These are phyloP conservation scores for Salvelinus fontinalis DNA, from an alignment of 2,113 vertebrate species.

Conservation along the genomic window DNA sequence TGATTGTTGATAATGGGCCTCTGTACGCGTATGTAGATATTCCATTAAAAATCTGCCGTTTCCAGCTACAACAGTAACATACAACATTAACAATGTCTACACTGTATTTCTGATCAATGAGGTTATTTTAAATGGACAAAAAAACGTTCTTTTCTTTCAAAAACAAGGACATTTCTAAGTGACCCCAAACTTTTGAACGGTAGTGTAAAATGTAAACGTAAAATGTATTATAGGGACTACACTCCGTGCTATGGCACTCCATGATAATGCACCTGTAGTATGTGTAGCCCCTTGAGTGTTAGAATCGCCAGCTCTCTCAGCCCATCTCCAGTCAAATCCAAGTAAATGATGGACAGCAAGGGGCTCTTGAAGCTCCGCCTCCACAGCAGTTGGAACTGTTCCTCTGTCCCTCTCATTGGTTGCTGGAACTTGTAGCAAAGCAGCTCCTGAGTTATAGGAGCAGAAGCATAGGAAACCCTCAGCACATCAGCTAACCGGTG, in stretches of 20 bases:
- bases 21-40: too few relatives aligned
- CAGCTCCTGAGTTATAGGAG: slow-evolving; percentile 76
- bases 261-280: slow-evolving; percentile 79
- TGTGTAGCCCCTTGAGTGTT: slow-evolving; percentile 86
- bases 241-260: neutral
- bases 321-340: slow-evolving; percentile 85
- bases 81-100: too few relatives aligned
- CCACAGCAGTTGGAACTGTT: slow-evolving; percentile 80
- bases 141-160: too few relatives aligned
- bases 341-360: slow-evolving; percentile 81
- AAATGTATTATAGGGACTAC: too few relatives aligned
- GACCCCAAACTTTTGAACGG: too few relatives aligned
- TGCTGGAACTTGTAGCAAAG: slow-evolving; percentile 84
- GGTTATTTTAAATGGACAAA: too few relatives aligned
- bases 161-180: too few relatives aligned
- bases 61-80: too few relatives aligned
- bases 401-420: slow-evolving; percentile 22
- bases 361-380: slow-evolving; percentile 85
- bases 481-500: neutral
- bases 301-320: slow-evolving; percentile 84
- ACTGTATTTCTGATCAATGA: too few relatives aligned
- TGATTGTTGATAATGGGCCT: too few relatives aligned
- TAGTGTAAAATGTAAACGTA: too few relatives aligned
- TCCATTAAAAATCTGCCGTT: too few relatives aligned
- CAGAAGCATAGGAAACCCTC: neutral